Evolutionary conservation across 2,113 vertebrate genomes (phyloP).

Genomic region (Thalassarche chlororhynchos): DNA sequence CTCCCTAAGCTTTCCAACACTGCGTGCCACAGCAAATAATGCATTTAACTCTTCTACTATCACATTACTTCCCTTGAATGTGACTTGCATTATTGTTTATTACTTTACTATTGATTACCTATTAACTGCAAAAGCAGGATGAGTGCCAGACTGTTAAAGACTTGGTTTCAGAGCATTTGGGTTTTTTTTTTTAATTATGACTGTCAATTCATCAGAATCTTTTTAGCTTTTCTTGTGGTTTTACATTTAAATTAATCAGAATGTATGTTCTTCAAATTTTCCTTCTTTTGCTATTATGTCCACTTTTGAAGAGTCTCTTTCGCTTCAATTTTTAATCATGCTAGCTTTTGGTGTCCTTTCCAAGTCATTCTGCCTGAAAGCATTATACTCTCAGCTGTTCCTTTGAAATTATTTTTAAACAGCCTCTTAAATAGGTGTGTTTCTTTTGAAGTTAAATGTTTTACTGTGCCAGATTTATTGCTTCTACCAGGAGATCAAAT

Average conservation of each 20-base stretch:
- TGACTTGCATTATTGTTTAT: background rate
- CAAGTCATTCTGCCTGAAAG: background rate
- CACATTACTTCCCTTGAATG: background rate
- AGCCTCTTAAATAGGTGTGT: background rate
- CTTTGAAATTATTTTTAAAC: background rate
- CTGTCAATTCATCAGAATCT: background rate
- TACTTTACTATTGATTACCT: background rate
- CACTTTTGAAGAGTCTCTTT: background rate
- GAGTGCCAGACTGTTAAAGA: background rate
- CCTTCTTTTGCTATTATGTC: background rate
- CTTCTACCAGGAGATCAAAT: background rate
- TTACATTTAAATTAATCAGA: background rate
- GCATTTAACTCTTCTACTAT: background rate
- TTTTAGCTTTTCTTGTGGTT: background rate
- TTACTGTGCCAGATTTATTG: background rate
- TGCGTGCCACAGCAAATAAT: background rate
- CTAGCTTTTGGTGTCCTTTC: background rate
- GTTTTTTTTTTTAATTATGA: background rate
- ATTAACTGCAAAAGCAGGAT: background rate
- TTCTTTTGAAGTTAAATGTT: background rate
- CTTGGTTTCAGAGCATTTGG: background rate
- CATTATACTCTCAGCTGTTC: background rate
- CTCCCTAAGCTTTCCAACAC: background rate
- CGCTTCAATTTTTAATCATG: background rate
- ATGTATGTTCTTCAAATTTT: rapidly evolving